These are phyloP conservation scores for Agrotis clavis DNA, from an alignment of 2,888 invertebrate species.

Conservation along the genomic window DNA sequence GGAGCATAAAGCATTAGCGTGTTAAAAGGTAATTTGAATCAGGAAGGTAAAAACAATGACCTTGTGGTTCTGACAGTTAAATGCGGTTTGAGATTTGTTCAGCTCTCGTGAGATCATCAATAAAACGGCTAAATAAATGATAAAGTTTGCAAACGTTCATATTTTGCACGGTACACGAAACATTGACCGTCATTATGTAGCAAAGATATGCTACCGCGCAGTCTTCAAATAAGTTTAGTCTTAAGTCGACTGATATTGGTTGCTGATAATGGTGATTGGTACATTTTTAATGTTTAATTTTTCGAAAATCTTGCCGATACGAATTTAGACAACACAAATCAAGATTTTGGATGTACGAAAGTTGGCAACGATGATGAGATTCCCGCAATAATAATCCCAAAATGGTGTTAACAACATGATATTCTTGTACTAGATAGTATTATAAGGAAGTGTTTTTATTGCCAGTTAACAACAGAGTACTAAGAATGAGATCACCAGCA, in stretches of 20 bases:
- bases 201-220: not conserved
- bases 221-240: not conserved
- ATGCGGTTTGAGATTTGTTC: constrained; percentile 60
- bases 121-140: constrained; percentile 45
- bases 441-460: constrained; percentile 71
- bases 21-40: constrained; percentile 65
- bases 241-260: not conserved
- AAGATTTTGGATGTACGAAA: not conserved
- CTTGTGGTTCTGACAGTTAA: constrained; percentile 73
- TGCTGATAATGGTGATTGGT: too few species aligned
- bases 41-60: constrained; percentile 72
- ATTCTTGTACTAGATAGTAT: constrained; percentile 62
- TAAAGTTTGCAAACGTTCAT: constrained; percentile 32
- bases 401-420: constrained; percentile 58
- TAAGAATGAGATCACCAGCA: constrained; percentile 78
- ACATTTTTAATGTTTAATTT: not conserved
- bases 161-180: constrained; percentile 23
- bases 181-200: not conserved
- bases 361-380: constrained; percentile 17
- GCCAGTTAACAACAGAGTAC: constrained; percentile 59
- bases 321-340: not conserved
- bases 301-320: too few species aligned
- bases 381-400: constrained; percentile 29
- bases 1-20: constrained; percentile 50
- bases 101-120: constrained; percentile 69